phyloP scores from a whole-genome alignment of 2,888 invertebrate species.

The Diplazon laetatorius region DNA sequence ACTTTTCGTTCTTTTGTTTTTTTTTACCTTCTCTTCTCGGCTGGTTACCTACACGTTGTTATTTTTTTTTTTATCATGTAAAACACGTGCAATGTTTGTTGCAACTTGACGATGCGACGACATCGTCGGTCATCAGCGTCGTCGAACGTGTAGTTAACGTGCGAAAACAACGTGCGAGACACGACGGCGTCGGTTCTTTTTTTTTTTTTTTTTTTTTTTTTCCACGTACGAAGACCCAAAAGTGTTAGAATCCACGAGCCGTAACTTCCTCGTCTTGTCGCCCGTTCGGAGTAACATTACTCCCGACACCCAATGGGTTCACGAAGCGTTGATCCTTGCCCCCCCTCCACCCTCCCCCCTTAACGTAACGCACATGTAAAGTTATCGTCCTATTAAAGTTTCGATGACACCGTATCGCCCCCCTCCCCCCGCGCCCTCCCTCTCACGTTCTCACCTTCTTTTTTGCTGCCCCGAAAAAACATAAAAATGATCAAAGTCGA shows the following conservation, averaged over 20 bases:
- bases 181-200: conserved; percentile 51
- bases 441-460: no score
- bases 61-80: conserved; percentile 39
- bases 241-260: conserved; percentile 64
- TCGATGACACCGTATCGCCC: conserved; percentile 57
- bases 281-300: conserved; percentile 42
- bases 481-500: no score
- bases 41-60: conserved; percentile 40
- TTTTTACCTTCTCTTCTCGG: conserved; percentile 21
- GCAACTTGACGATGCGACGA: not conserved
- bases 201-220: no score
- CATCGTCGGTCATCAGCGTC: no score
- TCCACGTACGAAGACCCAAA: conserved; percentile 69
- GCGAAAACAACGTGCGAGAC: conserved; percentile 5
- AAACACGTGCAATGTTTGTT: conserved; percentile 1
- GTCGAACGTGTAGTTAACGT: not conserved
- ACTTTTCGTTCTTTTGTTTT: conserved; percentile 36
- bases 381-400: conserved; percentile 61
- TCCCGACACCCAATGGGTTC: conserved; percentile 28
- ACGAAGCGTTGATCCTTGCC: not conserved
- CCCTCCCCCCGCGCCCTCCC: no score
- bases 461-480: no score
- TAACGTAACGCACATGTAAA: conserved; percentile 48
- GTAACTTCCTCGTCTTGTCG: conserved; percentile 59
- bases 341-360: no score